Conservation (phyloP, 37 sponge, comb jelly and placozoan species). For the Aplysina aerophoba region DNA sequence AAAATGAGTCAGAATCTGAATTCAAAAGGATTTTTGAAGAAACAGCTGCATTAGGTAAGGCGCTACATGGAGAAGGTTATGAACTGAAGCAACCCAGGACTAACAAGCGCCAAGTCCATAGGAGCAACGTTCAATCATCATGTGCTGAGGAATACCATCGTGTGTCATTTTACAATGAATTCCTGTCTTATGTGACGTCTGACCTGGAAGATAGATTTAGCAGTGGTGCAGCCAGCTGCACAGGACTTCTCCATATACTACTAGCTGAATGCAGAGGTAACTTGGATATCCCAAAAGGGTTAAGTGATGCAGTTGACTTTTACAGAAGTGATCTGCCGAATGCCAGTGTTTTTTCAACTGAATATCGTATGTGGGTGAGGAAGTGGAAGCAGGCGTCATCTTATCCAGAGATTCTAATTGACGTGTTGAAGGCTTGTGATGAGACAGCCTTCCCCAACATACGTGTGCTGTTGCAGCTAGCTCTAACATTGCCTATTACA, state of each 20-base stretch:
- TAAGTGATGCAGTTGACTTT: constrained; percentile 26
- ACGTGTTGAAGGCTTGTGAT: constrained; percentile 39
- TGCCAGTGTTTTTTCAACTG: constrained; percentile 33
- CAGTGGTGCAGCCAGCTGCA: constrained; percentile 16
- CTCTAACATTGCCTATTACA: constrained; percentile 14
- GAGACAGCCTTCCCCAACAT: constrained; percentile 31
- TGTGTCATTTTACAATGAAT: constrained; percentile 35
- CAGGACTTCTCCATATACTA: constrained; percentile 45
- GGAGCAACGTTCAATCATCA: constrained; percentile 31
- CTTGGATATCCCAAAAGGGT: constrained; percentile 26
- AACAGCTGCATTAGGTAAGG: constrained; percentile 20
- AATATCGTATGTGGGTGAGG: constrained; percentile 52
- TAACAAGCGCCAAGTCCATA: constrained; percentile 24
- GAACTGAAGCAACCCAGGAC: constrained; percentile 38
- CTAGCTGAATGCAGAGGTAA: constrained; percentile 28
- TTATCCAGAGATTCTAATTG: constrained; percentile 6
- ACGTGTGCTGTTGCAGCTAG: constrained; percentile 21
- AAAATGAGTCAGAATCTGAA: constrained; percentile 27
- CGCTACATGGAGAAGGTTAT: constrained; percentile 20
- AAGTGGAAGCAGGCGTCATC: constrained; percentile 36
- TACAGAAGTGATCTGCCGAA: constrained; percentile 14
- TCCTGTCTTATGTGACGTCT: constrained; percentile 33
- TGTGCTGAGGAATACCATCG: constrained; percentile 55
- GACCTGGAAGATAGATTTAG: constrained; percentile 53
- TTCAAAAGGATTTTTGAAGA: constrained; percentile 36